A percentile compares a stretch with the other conserved stretches of the same genome.
These are phyloP conservation scores for Eptesicus fuscus DNA, from an alignment of 2,113 vertebrate genomes.

Conservation along the genomic window DNA sequence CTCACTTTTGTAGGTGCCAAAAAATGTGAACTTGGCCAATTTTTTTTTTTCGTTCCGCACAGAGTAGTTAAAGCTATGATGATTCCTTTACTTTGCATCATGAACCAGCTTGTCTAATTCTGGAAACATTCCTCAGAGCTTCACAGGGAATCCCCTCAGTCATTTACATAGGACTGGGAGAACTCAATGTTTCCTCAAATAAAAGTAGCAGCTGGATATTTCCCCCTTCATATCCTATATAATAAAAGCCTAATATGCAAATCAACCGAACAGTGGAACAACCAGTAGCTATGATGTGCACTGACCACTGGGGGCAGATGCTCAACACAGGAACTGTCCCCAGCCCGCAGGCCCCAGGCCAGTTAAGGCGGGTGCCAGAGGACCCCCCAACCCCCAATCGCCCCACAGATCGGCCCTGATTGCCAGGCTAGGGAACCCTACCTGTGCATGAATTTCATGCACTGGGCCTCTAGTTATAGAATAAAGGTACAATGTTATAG, in stretches of 20 bases:
- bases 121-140: slow-evolving; percentile 21
- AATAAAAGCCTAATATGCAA: too few relatives aligned
- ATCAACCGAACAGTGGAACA: too few relatives aligned
- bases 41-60: neutral
- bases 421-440: too few relatives aligned
- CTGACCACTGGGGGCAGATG: too few relatives aligned
- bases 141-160: neutral
- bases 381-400: too few relatives aligned
- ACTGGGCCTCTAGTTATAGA: too few relatives aligned
- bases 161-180: neutral
- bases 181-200: neutral
- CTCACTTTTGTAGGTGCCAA: neutral
- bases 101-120: neutral
- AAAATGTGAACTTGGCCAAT: neutral
- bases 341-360: too few relatives aligned
- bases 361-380: too few relatives aligned
- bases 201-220: neutral
- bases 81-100: neutral
- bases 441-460: too few relatives aligned
- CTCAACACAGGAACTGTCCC: too few relatives aligned
- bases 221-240: neutral
- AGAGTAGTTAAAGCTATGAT: neutral
- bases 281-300: too few relatives aligned
- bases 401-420: too few relatives aligned
- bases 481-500: neutral